Evolutionary conservation across 2,888 invertebrate genomes (phyloP).

Genomic region (Gastrophysa polygoni): DNA sequence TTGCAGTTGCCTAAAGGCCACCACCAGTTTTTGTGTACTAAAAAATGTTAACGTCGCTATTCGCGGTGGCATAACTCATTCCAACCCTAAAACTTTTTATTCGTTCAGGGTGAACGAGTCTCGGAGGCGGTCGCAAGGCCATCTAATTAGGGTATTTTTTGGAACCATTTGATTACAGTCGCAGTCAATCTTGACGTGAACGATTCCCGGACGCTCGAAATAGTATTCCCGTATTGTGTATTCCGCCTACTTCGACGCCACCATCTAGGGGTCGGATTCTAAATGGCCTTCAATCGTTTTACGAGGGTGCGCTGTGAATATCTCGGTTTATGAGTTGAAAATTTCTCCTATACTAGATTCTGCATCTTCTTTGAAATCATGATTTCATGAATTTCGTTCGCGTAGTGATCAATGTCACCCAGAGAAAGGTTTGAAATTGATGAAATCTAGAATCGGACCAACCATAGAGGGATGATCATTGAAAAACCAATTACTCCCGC

Average conservation of each 20-base stretch:
- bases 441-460: too few species aligned
- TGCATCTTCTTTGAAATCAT: too few species aligned
- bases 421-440: too few species aligned
- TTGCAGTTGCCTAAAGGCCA: background rate
- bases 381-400: too few species aligned
- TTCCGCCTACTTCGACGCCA: conserved; percentile 48
- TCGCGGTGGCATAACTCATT: conserved; percentile 4
- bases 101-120: conserved; percentile 27
- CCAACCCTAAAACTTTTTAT: conserved; percentile 24
- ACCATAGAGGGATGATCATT: too few species aligned
- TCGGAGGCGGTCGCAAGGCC: conserved; percentile 39
- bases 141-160: conserved; percentile 50
- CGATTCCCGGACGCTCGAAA: conserved; percentile 17
- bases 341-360: background rate
- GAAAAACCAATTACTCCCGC: too few species aligned
- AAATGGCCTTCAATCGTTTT: conserved; percentile 36
- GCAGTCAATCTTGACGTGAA: conserved; percentile 37
- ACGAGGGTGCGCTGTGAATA: conserved; percentile 10
- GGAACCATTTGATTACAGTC: conserved; percentile 51
- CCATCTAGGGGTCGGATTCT: conserved; percentile 46
- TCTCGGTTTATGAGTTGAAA: background rate
- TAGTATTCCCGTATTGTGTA: conserved; percentile 53
- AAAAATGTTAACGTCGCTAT: background rate
- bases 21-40: background rate
- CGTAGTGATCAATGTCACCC: too few species aligned